Evolutionary conservation across 2,888 invertebrate genomes (phyloP).

Genomic region (Chorisops tibialis): DNA sequence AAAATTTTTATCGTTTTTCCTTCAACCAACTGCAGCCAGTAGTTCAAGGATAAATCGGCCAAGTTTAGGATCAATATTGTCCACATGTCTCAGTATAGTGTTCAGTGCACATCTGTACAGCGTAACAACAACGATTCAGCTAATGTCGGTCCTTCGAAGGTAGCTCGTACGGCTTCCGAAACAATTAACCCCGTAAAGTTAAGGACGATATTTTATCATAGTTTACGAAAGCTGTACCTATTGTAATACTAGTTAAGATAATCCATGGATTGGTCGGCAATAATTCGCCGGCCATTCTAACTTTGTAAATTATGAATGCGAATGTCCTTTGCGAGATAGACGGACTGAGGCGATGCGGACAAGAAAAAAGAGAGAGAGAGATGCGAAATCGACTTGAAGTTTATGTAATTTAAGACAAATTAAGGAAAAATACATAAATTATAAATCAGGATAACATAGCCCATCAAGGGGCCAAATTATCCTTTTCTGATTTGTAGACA

Average conservation of each 20-base stretch:
- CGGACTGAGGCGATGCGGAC: too few species aligned
- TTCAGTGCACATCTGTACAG: neutral
- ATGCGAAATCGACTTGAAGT: neutral
- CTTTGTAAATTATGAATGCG: too few species aligned
- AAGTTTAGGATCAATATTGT: constrained; percentile 17
- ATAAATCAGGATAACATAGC: neutral
- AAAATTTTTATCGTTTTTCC: constrained; percentile 52
- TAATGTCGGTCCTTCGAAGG: neutral
- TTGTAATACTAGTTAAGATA: constrained; percentile 4
- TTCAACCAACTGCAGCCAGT: constrained; percentile 51
- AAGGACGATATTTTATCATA: neutral
- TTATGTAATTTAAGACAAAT: neutral
- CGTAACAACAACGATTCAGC: neutral
- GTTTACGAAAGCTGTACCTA: constrained; percentile 5
- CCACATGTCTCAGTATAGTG: neutral
- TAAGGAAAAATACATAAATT: neutral
- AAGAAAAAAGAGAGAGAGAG: neutral
- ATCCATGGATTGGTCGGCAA: neutral
- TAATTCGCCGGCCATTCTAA: too few species aligned
- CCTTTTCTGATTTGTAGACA: constrained; percentile 25
- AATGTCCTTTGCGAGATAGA: too few species aligned
- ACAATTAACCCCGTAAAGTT: neutral
- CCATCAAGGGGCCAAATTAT: neutral
- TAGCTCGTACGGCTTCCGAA: constrained; percentile 7
- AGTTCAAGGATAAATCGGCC: constrained; percentile 36